phyloP scores from a whole-genome alignment of 1,140 invertebrate genomes.

The Nebria ingens region DNA sequence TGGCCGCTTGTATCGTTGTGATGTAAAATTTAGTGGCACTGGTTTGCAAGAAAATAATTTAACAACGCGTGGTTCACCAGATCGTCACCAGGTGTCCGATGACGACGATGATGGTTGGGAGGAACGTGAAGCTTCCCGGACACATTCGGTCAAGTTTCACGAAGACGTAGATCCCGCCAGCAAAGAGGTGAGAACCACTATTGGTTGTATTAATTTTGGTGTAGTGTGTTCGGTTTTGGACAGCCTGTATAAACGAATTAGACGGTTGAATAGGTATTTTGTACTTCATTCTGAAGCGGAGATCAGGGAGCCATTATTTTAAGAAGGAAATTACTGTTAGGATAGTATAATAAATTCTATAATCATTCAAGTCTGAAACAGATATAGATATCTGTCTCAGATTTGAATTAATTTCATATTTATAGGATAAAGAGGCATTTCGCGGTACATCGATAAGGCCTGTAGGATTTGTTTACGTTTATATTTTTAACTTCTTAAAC shows the following conservation, averaged over 20 bases:
- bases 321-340: too few relatives aligned
- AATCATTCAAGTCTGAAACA: too few relatives aligned
- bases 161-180: conserved; percentile 63
- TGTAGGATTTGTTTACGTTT: too few relatives aligned
- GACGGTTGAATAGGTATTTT: not conserved
- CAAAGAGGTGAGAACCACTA: conserved; percentile 55
- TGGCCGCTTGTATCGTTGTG: conserved; percentile 35
- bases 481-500: too few relatives aligned
- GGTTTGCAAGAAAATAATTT: conserved; percentile 29
- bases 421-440: too few relatives aligned
- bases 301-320: too few relatives aligned
- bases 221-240: not conserved
- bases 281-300: too few relatives aligned
- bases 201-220: not conserved
- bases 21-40: conserved; percentile 27
- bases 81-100: conserved; percentile 18
- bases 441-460: too few relatives aligned
- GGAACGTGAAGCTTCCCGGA: conserved; percentile 67
- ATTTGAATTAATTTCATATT: too few relatives aligned
- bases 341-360: too few relatives aligned
- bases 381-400: too few relatives aligned
- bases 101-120: conserved; percentile 64
- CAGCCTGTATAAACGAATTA: not conserved
- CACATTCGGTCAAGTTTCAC: conserved; percentile 81
- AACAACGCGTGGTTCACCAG: conserved; percentile 18